Conservation (phyloP, 2,888 invertebrate genomes). For the Chelonus formosanus region DNA sequence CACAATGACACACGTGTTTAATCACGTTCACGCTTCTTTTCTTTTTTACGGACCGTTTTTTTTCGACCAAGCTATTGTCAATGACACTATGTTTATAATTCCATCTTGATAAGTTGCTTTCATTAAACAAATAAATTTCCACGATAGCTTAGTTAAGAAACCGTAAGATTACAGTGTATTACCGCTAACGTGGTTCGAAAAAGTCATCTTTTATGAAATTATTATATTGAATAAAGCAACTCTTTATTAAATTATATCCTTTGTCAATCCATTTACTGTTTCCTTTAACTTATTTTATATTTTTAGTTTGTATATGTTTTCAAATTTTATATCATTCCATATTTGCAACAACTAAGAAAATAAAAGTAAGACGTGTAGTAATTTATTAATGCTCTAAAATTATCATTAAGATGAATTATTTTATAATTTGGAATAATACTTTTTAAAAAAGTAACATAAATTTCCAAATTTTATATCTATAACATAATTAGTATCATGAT, state of each 20-base stretch:
- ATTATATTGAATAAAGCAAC: conserved; percentile 51
- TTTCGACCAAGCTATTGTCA: conserved; percentile 55
- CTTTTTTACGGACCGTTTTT: conserved; percentile 53
- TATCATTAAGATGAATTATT: too few relatives aligned
- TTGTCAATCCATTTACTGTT: conserved; percentile 4
- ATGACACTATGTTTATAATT: conserved; percentile 40
- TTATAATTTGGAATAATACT: too few relatives aligned
- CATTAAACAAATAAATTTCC: conserved; percentile 24
- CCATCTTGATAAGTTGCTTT: conserved; percentile 27
- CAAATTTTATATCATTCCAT: background rate
- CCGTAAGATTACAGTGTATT: conserved; percentile 53
- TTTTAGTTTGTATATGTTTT: background rate
- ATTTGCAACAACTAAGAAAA: background rate
- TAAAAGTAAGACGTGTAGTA: background rate
- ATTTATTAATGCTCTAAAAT: background rate
- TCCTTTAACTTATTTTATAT: background rate
- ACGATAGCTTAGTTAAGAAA: conserved; percentile 36
- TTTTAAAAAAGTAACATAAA: too few relatives aligned
- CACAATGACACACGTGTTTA: conserved; percentile 27
- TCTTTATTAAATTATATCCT: conserved; percentile 32
- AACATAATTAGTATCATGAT: too few relatives aligned
- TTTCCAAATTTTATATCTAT: too few relatives aligned
- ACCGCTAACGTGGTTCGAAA: conserved; percentile 45
- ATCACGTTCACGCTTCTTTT: conserved; percentile 48
- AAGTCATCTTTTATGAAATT: conserved; percentile 57